Evolutionary conservation across 2,113 vertebrate genomes (phyloP), one percentile per base, ranked within the genome.

Genomic region (Suncus etruscus): DNA sequence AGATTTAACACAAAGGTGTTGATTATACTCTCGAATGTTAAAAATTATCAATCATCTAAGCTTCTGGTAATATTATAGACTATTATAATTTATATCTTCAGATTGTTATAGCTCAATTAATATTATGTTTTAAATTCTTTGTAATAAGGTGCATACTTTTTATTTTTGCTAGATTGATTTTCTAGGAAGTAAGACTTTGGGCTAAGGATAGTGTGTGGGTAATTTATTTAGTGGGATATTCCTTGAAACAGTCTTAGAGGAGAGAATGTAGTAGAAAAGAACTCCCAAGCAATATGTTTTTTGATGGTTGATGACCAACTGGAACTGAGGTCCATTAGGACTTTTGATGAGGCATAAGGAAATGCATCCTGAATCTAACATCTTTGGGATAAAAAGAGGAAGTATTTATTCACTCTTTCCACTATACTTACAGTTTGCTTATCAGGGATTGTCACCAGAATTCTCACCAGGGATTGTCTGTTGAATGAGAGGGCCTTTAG

Each of bases 21-120:
- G 24, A 32, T 58, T 68, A 3, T 92, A 86, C 79, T 50, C 68
- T 94, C 2, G 86, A 76, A 92, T 27, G 86, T 61, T 84, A 66
- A 63, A 90, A 75, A 54, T 47, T 8, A 61, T 27, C 45, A 68
- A 78, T n/a, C 25, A 45, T n/a, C 4, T 72, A 32, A 76, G 85
- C 24, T 6, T 77, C 86, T 90, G 63, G 45, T 84, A 74, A 80
- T 79, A 32, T 74, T 69, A 32, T 12, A 70, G 76, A 32, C 10
- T 32, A 24, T 12, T 82, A 29, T 66, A 47, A 65, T 83, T 83
- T 16, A 29, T 86, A 69, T 83, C 54, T 65, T 32, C 32, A 32
- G 4, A 31, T 11, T 48, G 54, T 45, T 73, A 50, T 27, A 18
- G 3, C 65, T 39, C 3, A 58, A 69, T 79, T 83, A 74, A 88